Evolutionary conservation across 1,140 invertebrate genomes (phyloP).

Genomic region (Formica exsecta): DNA sequence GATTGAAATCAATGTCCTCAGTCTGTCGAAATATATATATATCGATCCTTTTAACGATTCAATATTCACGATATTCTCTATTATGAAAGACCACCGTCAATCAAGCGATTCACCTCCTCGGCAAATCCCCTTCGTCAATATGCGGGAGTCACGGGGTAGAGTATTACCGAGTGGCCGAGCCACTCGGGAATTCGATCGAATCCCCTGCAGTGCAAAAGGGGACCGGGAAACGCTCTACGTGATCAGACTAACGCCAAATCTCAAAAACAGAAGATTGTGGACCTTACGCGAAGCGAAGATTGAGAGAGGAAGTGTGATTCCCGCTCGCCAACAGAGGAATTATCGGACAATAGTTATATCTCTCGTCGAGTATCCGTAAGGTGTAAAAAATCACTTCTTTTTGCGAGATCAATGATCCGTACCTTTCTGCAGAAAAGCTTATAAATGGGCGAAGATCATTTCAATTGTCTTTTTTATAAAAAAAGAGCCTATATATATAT

Average conservation of each 20-base stretch:
- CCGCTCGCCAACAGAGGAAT: constrained; percentile 36
- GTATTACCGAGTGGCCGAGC: constrained; percentile 23
- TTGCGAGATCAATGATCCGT: constrained; percentile 34
- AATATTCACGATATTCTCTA: not conserved
- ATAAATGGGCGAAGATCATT: not conserved
- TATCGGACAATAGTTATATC: constrained; percentile 40
- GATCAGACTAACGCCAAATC: constrained; percentile 47
- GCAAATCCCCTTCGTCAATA: constrained; percentile 47
- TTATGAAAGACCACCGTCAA: constrained; percentile 1
- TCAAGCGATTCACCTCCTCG: not conserved
- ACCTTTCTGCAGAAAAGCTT: not conserved
- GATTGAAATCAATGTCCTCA: not conserved
- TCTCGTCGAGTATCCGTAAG: not conserved
- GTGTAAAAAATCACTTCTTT: constrained; percentile 30
- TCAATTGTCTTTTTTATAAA: not conserved
- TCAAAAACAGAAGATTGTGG: constrained; percentile 33
- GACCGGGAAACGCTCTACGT: constrained; percentile 35
- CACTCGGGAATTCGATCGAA: constrained; percentile 36
- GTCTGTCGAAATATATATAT: not conserved
- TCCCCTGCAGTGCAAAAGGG: constrained; percentile 31
- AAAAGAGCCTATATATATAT: not conserved
- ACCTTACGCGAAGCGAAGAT: constrained; percentile 4
- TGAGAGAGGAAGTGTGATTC: constrained; percentile 5
- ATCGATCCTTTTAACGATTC: not conserved
- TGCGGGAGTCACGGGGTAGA: not conserved